Percentiles rank a stretch among this genome's conserved stretches.
Evolutionary conservation across 2,888 invertebrate species (phyloP).

Genomic region (Oithona nana): DNA sequence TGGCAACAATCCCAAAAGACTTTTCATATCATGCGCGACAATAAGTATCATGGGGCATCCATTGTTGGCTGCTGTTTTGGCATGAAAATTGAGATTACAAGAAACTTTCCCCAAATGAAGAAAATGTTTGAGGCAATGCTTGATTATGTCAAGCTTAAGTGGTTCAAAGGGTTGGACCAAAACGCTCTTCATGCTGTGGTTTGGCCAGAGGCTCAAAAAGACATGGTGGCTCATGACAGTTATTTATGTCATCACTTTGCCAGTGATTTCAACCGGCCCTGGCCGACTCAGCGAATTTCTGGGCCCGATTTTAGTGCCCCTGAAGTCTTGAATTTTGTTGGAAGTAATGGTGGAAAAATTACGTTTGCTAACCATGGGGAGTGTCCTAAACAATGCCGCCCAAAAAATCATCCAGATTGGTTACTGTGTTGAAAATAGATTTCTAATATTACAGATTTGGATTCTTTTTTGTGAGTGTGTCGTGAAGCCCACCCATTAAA

Average conservation of each 20-base stretch:
- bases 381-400: neutral
- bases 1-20: neutral
- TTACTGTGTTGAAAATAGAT: neutral
- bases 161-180: neutral
- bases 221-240: neutral
- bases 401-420: neutral
- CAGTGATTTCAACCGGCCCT: neutral
- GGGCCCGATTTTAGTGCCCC: neutral
- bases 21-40: conserved; percentile 1
- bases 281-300: neutral
- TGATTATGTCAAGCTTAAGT: neutral
- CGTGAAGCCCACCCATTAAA: neutral
- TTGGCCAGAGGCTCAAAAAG: neutral
- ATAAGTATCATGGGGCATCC: neutral
- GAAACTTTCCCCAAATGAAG: neutral
- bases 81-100: neutral
- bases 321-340: neutral
- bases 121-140: neutral
- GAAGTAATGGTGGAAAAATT: neutral
- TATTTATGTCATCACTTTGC: neutral
- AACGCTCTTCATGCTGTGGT: neutral
- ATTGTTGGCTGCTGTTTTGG: neutral
- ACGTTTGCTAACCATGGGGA: neutral
- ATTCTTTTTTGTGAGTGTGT: neutral
- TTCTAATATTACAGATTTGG: no score